Conservation (phyloP, 2,113 vertebrate species). For the Ciconia boyciana region DNA sequence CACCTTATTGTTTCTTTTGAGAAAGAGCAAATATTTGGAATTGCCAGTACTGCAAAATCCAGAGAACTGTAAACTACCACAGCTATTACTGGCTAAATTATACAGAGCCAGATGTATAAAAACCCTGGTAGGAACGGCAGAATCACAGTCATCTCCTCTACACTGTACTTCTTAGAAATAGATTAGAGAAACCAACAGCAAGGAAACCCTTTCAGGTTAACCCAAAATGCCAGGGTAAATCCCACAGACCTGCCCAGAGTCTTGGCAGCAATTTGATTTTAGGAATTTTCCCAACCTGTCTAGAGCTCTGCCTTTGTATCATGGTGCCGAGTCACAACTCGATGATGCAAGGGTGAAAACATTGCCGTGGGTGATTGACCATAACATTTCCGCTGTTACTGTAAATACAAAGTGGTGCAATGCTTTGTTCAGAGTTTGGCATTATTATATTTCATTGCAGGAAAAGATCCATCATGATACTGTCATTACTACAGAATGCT, state of each 20-base stretch:
- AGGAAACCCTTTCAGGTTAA: constrained; percentile 15
- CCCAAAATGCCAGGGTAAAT: background rate
- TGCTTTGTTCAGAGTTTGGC: background rate
- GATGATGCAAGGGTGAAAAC: background rate
- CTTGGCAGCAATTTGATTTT: background rate
- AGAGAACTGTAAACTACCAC: constrained; percentile 9
- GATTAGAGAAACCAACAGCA: background rate
- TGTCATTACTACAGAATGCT: background rate
- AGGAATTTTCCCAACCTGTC: background rate
- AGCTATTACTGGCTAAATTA: constrained; percentile 27
- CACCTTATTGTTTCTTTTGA: background rate
- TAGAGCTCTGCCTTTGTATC: background rate
- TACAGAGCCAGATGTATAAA: background rate
- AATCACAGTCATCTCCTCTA: background rate
- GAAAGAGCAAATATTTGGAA: background rate
- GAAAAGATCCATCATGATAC: background rate
- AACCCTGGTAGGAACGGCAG: background rate
- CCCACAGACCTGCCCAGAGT: background rate
- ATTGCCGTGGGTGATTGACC: background rate
- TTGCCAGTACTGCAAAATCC: background rate
- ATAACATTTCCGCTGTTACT: background rate
- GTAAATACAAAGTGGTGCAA: background rate
- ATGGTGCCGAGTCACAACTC: background rate
- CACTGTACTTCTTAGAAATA: background rate
- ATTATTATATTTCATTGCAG: background rate